phyloP scores from a whole-genome alignment of 2,113 vertebrate genomes.

The Dasyornis broadbenti region DNA sequence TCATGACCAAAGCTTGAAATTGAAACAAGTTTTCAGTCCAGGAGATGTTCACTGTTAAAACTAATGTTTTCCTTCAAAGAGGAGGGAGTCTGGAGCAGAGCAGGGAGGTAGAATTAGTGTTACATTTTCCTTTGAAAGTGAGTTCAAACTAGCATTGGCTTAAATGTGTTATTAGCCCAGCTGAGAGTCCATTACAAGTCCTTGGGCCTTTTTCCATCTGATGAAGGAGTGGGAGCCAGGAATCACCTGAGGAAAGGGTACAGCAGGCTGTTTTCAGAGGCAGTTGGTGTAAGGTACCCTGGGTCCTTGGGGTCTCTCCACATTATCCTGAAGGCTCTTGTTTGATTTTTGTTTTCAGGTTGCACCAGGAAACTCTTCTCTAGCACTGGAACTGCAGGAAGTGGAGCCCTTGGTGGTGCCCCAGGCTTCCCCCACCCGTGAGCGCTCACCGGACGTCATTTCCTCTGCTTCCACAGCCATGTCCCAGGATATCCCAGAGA shows the following conservation, averaged over 20 bases:
- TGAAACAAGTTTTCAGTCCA: neutral
- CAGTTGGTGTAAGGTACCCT: neutral
- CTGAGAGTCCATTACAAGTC: neutral
- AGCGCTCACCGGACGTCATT: slow-evolving; percentile 95
- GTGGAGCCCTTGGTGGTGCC: slow-evolving; percentile 84
- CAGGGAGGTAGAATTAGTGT: neutral
- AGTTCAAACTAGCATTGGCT: neutral
- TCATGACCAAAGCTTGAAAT: neutral
- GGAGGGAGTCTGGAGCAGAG: neutral
- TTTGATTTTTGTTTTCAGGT: slow-evolving; percentile 35
- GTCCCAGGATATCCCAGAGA: slow-evolving; percentile 95
- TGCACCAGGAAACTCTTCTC: slow-evolving; percentile 69
- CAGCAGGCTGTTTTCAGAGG: neutral
- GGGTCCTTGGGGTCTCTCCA: neutral
- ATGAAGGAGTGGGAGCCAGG: neutral
- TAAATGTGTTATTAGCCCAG: neutral
- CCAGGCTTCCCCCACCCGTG: slow-evolving; percentile 88
- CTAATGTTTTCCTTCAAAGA: neutral
- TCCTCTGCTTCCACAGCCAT: slow-evolving; percentile 95
- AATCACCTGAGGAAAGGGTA: neutral
- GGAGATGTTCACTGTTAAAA: neutral
- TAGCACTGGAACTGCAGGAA: slow-evolving; percentile 80
- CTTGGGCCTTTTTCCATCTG: neutral
- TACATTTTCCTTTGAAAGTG: neutral
- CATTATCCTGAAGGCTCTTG: neutral